Evolutionary conservation across 2,113 vertebrate genomes (phyloP), one percentile per base, ranked within the genome.

Genomic region (Pseudopodoces humilis): DNA sequence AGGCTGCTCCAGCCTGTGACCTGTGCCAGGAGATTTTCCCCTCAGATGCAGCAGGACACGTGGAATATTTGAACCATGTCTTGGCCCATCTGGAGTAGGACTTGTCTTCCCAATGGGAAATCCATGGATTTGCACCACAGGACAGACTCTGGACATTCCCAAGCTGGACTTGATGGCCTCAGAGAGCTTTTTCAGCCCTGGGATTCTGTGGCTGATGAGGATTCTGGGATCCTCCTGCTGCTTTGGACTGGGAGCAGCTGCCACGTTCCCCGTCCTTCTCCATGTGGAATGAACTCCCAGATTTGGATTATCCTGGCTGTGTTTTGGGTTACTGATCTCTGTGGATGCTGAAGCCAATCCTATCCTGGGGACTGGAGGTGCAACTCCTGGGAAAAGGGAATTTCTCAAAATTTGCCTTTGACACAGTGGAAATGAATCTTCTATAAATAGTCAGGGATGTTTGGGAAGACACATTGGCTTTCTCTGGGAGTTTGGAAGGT

Each of bases 11-110:
- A 3, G 84, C 98, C 55, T 98, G 98, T 24, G 98, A 98, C n/a
- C 98, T 98, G 85, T 98, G 98, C 95, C 97, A 96, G 44, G 98
- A 98, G 6, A 71, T 98, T 39, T 98, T 98, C 81, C 98, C 98
- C 0, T 96, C 84, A 41, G 96, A 95, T 2, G 68, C 97, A 1
- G 96, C 95, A 11, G 98, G 98, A 50, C 95, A 88, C 33, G 94
- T 90, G 15, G 98, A 98, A 20, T 97, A 96, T 87, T 52, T 98
- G 14, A 97, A 92, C 53, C 98, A 98, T 39, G 50, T 98, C 24
- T 72, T 95, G 77, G 97, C 98, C 19, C 99, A 98, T 11, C 31
- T 65, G 37, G 83, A 97, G 83, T 78, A 86, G 91, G 50, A 27
- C 13, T 43, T 3, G 1, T 21, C 37, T 11, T 67, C 15, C 1